Percentiles rank a stretch among this genome's conserved stretches.
phyloP scores from a whole-genome alignment of 2,113 vertebrate species.

The Psilopsiagon aymara region DNA sequence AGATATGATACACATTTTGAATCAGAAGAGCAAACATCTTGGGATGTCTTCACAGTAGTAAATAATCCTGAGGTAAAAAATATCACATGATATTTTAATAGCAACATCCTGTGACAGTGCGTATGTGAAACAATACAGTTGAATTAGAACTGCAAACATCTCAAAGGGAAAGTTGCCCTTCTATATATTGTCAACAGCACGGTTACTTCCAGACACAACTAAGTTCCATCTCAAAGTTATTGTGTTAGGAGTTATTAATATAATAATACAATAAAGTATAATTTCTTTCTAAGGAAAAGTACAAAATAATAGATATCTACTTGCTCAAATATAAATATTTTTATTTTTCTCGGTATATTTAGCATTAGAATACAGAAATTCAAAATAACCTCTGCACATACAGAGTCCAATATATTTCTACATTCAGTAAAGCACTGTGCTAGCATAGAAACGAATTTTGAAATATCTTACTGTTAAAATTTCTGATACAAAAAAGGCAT shows the following conservation, averaged over 20 bases:
- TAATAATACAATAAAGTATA: not conserved
- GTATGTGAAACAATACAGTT: not conserved
- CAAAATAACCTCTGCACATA: not conserved
- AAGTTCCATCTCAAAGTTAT: not conserved
- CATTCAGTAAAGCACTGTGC: not conserved
- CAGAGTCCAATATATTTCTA: not conserved
- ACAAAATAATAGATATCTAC: not conserved
- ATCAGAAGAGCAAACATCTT: not conserved
- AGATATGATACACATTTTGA: not conserved
- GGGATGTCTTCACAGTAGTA: not conserved
- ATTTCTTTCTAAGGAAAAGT: not conserved
- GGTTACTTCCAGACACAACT: not conserved
- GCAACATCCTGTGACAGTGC: not conserved
- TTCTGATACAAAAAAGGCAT: slow-evolving; percentile 38
- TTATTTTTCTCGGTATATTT: not conserved
- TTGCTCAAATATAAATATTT: not conserved
- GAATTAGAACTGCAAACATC: not conserved
- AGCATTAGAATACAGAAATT: not conserved
- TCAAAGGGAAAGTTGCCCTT: not conserved
- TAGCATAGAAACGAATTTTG: not conserved
- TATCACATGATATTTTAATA: not conserved
- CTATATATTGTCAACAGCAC: not conserved
- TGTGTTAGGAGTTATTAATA: not conserved
- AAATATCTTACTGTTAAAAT: slow-evolving; percentile 19
- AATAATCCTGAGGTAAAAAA: not conserved